Conservation (phyloP, 1,140 invertebrate genomes). For the Drosophila sturtevanti region DNA sequence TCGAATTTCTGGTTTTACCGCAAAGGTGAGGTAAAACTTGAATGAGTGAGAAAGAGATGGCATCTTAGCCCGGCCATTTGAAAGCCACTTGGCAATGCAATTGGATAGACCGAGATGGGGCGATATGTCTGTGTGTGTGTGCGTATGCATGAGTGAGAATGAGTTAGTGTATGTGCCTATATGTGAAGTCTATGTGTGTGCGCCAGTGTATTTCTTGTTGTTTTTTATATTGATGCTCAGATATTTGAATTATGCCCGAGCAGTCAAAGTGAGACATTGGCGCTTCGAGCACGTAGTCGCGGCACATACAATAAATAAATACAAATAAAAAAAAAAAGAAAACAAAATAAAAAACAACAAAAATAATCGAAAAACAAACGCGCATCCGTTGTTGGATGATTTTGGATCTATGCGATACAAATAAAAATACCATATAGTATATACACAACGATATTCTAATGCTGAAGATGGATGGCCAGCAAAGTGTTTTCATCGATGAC, state of each 20-base stretch:
- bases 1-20: constrained; percentile 61
- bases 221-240: constrained; percentile 83
- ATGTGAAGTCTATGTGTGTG: constrained; percentile 18
- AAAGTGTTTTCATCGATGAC: constrained; percentile 72
- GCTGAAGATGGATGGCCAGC: constrained; percentile 67
- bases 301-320: constrained; percentile 65
- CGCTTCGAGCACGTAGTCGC: constrained; percentile 82
- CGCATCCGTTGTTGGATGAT: constrained; percentile 43
- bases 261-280: constrained; percentile 83
- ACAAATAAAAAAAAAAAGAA: constrained; percentile 1
- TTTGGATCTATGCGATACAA: constrained; percentile 22
- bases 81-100: constrained; percentile 74
- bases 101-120: constrained; percentile 64
- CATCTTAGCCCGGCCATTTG: constrained; percentile 35
- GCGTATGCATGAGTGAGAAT: not conserved
- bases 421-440: constrained; percentile 21
- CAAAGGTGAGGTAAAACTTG: constrained; percentile 52
- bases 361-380: constrained; percentile 36
- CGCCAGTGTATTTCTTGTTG: constrained; percentile 22
- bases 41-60: constrained; percentile 45
- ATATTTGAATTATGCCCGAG: constrained; percentile 83
- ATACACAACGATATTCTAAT: constrained; percentile 10
- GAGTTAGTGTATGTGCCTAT: constrained; percentile 26
- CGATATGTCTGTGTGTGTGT: constrained; percentile 31
- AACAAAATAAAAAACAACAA: constrained; percentile 5